phyloP scores from a whole-genome alignment of 2,113 vertebrate species.

The Tragulus kanchil region DNA sequence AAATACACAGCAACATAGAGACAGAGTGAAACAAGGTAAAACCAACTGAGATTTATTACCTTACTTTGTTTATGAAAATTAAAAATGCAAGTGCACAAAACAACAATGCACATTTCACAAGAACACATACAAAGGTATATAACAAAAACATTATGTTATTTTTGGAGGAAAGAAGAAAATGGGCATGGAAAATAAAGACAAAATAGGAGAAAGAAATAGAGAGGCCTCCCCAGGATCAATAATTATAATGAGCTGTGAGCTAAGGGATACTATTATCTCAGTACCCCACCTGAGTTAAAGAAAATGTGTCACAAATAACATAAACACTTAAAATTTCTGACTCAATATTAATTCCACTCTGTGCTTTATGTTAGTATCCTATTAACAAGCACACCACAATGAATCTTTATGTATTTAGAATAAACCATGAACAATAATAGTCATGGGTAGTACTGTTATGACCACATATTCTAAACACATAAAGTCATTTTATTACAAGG shows the following conservation, averaged over 20 bases:
- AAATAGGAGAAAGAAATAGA: not conserved
- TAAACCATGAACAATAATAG: not conserved
- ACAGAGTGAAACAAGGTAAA: not conserved
- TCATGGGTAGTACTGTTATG: not conserved
- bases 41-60: not conserved
- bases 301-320: not conserved
- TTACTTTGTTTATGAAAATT: not conserved
- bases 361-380: not conserved
- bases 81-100: not conserved
- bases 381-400: not conserved
- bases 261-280: not conserved
- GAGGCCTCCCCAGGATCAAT: not conserved
- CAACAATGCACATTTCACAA: not conserved
- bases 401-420: not conserved
- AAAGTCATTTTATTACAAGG: not conserved
- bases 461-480: not conserved
- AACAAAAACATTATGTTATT: not conserved
- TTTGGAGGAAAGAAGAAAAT: conserved; percentile 40
- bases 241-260: not conserved
- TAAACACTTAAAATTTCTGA: not conserved
- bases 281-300: not conserved
- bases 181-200: not conserved
- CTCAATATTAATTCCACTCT: not conserved
- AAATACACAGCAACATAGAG: not conserved
- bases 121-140: not conserved